Evolutionary conservation across 2,888 invertebrate species (phyloP).

Genomic region (Scrobipalpa atriplicella): DNA sequence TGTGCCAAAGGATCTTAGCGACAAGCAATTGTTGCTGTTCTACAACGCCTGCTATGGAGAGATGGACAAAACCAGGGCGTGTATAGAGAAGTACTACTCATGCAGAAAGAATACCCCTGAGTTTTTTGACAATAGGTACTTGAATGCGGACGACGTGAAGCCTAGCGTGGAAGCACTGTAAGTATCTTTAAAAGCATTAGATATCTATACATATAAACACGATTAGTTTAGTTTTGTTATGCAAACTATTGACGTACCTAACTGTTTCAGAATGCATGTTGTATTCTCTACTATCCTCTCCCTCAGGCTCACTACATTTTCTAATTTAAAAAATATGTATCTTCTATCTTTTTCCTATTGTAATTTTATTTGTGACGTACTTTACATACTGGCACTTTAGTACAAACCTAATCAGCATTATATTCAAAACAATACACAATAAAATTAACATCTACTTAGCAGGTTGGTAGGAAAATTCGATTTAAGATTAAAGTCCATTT

Average conservation of each 20-base stretch:
- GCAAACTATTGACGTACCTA: constrained; percentile 15
- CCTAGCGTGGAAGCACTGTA: constrained; percentile 77
- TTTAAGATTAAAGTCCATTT: too few species aligned
- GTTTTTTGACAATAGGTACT: constrained; percentile 83
- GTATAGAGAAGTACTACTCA: constrained; percentile 84
- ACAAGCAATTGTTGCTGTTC: constrained; percentile 85
- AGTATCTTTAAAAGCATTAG: constrained; percentile 54
- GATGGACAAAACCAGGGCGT: constrained; percentile 82
- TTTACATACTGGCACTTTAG: too few species aligned
- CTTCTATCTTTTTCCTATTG: too few species aligned
- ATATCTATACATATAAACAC: not conserved
- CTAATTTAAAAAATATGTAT: too few species aligned
- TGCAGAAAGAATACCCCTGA: constrained; percentile 83
- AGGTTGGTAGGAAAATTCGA: too few species aligned
- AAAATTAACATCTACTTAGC: too few species aligned
- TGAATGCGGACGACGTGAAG: constrained; percentile 76
- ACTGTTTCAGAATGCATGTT: not conserved
- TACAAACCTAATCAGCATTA: too few species aligned
- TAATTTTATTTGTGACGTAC: too few species aligned
- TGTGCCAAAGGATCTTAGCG: constrained; percentile 77
- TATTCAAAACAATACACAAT: too few species aligned
- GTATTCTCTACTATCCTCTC: too few species aligned
- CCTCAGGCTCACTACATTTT: too few species aligned
- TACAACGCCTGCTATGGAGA: constrained; percentile 85
- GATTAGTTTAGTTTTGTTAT: constrained; percentile 1